phyloP scores from a whole-genome alignment of 2,113 vertebrate species.

The Colaptes auratus region DNA sequence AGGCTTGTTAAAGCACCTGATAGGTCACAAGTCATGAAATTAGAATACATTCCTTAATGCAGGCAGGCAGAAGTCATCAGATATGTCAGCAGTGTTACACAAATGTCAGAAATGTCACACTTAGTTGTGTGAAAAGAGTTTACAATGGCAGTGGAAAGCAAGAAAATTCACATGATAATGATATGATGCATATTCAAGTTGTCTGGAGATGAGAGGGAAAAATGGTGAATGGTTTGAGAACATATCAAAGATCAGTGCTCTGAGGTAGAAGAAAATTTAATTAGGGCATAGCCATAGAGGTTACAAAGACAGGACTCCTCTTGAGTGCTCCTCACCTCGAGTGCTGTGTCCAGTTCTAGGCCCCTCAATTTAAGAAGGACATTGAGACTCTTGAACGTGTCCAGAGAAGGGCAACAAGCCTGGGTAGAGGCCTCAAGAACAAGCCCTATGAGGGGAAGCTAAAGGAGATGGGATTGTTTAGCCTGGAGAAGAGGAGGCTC shows the following conservation, averaged over 20 bases:
- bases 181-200: neutral
- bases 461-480: too few relatives aligned
- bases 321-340: neutral
- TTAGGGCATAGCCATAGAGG: neutral
- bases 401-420: too few relatives aligned
- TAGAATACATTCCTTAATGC: neutral
- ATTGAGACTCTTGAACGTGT: too few relatives aligned
- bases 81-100: slow-evolving; percentile 34
- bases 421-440: too few relatives aligned
- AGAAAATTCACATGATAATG: neutral
- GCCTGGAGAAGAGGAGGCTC: too few relatives aligned
- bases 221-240: neutral
- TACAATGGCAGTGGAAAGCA: neutral
- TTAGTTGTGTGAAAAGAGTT: neutral
- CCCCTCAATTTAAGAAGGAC: too few relatives aligned
- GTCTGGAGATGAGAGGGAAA: neutral
- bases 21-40: slow-evolving; percentile 7
- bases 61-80: slow-evolving; percentile 9
- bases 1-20: slow-evolving; percentile 11
- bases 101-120: slow-evolving; percentile 37
- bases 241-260: neutral
- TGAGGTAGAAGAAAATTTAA: neutral
- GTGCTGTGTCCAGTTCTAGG: too few relatives aligned
- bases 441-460: too few relatives aligned
- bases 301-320: neutral